A percentile compares a stretch with the other conserved stretches of the same genome.
These are phyloP conservation scores for Ligdia adustata DNA, from an alignment of 2,888 invertebrate genomes.

Conservation along the genomic window DNA sequence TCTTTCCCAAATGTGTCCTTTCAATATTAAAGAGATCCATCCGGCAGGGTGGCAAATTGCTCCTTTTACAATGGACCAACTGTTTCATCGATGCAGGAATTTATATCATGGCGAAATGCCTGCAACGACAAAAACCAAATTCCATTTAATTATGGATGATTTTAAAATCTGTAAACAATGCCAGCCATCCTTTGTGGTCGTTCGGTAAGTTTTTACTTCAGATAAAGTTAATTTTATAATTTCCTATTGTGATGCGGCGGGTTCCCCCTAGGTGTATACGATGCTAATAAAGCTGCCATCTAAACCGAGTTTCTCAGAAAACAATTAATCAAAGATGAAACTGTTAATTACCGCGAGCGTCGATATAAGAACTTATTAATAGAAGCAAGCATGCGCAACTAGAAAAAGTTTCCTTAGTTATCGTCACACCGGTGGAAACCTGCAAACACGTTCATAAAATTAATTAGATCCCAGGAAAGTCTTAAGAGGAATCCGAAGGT, in stretches of 20 bases:
- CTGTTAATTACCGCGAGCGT: slow-evolving; percentile 20
- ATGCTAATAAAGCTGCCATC: slow-evolving; percentile 28
- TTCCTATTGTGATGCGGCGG: slow-evolving; percentile 67
- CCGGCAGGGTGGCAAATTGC: slow-evolving; percentile 74
- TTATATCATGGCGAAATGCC: slow-evolving; percentile 75
- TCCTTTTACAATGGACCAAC: slow-evolving; percentile 62
- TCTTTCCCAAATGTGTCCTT: slow-evolving; percentile 48
- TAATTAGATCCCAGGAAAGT: slow-evolving; percentile 27
- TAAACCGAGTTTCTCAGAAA: slow-evolving; percentile 13
- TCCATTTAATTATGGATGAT: slow-evolving; percentile 83
- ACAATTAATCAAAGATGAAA: slow-evolving; percentile 25
- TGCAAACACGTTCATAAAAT: slow-evolving; percentile 31
- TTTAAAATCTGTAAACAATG: slow-evolving; percentile 84
- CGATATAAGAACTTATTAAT: slow-evolving; percentile 40
- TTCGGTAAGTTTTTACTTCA: slow-evolving; percentile 61
- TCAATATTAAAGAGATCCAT: slow-evolving; percentile 56
- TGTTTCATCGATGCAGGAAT: slow-evolving; percentile 66
- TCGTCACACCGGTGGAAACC: slow-evolving; percentile 11
- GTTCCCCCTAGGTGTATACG: slow-evolving; percentile 32
- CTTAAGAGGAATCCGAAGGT: slow-evolving; percentile 15
- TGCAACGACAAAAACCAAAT: slow-evolving; percentile 68
- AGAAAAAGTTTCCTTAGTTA: slow-evolving; percentile 35
- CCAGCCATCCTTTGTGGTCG: slow-evolving; percentile 72
- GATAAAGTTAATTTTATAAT: slow-evolving; percentile 80
- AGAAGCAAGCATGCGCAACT: slow-evolving; percentile 48